Conservation (phyloP, 2,113 vertebrate genomes). For the Cranoglanis bouderius region DNA sequence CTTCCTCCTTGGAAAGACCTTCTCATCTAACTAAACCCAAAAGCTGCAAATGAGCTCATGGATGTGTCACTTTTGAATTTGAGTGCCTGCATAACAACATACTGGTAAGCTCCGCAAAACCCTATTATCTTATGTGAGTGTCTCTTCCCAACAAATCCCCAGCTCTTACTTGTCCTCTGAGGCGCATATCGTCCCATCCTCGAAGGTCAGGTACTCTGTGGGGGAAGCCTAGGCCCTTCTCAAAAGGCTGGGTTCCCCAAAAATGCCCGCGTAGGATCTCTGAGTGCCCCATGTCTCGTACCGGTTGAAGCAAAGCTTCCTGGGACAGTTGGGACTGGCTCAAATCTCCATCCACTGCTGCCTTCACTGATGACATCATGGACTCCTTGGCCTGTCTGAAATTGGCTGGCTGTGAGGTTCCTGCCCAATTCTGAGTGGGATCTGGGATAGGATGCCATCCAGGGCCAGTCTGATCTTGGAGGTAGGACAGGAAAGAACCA, state of each 20-base stretch:
- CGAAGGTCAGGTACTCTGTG: conserved; percentile 72
- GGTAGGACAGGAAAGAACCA: conserved; percentile 76
- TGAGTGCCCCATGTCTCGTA: conserved; percentile 77
- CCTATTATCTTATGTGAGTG: neutral
- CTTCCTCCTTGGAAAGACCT: neutral
- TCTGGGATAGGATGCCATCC: conserved; percentile 72
- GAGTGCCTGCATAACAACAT: neutral
- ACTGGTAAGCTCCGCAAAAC: neutral
- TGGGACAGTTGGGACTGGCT: conserved; percentile 65
- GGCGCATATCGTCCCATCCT: conserved; percentile 71
- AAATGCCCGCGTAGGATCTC: conserved; percentile 77
- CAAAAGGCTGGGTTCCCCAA: conserved; percentile 76
- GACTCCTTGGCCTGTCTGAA: conserved; percentile 68
- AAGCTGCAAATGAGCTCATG: neutral
- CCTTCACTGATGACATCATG: conserved; percentile 70
- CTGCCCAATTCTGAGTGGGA: conserved; percentile 71
- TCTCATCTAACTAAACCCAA: neutral
- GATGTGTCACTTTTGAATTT: neutral
- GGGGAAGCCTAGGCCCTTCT: conserved; percentile 78
- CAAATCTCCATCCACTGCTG: conserved; percentile 64
- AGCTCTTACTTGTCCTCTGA: conserved; percentile 73
- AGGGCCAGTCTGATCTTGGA: conserved; percentile 73
- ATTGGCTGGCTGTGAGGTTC: conserved; percentile 64
- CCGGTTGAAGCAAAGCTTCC: conserved; percentile 75
- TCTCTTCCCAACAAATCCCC: neutral